Base-by-base conservation (phyloP, 2,888 invertebrate genomes). In the Drosophila recens region DNA sequence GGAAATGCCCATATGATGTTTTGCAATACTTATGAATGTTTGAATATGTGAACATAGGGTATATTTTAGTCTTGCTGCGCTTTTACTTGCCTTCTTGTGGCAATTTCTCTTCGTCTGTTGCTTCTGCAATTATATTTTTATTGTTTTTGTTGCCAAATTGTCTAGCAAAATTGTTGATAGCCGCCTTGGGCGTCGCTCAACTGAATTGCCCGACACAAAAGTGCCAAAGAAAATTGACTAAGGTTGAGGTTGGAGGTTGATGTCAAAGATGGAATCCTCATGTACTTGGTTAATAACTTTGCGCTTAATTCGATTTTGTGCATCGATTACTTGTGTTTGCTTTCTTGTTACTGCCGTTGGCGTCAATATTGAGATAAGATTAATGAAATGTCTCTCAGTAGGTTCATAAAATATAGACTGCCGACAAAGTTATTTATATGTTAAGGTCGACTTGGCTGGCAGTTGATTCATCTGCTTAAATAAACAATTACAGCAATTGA, bases 141-240 rank as follows among this genome's bases (percentile, higher is more conserved):
- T 86, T 80, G 86, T 82, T 72, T 75, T 66, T 67, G 68, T 61
- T 75, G 78, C 86, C 86, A 83, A 83, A 83, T 80, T 88, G 83
- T 88, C 88, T 80, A 78, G 72, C 83, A 73, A 75, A 86, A 83
- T 72, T 73, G 71, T 38, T 82, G 78, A 77, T 85, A 69, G 78
- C 75, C 62, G 71, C 80, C 68, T 63, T 40, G 70, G 74, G 82
- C 78, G 58, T 58, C 72, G 62, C 75, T 82, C 72, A 69, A 43
- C 67, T 53, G 56, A 68, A 75, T 52, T 56, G 48, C 38, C 30
- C 33, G 62, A 11, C 65, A 56, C 58, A 46, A 56, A 53, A 75
- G 48, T 54, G 53, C 57, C 45, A 38, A 27, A 58, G 48, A 48
- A 59, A 51, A 61, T 59, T 45, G 72, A 30, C 40, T 46, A 13